Evolutionary conservation across 2,888 invertebrate genomes (phyloP), one percentile per base, ranked within the genome.

Genomic region (Tetragonisca angustula): DNA sequence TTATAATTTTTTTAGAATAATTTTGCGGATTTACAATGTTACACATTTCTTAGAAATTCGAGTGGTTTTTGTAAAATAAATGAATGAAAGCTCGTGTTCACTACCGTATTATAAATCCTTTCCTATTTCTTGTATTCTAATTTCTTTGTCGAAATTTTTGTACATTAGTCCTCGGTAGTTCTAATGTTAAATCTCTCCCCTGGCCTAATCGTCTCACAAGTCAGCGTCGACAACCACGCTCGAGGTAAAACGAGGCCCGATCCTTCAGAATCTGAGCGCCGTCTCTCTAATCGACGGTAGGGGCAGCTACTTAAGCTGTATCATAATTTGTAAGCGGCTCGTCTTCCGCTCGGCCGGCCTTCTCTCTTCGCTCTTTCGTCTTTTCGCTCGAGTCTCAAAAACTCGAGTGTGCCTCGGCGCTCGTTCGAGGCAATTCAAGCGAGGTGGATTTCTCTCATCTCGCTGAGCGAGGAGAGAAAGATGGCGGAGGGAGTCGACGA

Each of bases 291-390:
- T 76, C 54, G 76, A 79, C n/a, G 43, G 11, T 9, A 64, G 43
- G 68, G 43, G 68, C 54, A 64, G 64, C 21, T 64, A 75, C 11
- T 64, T 32, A 21, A 32, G 32, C 75, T 80, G 64, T 49, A 36
- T 71, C 17, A 56, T 76, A 81, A 77, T 77, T 76, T 61, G 36
- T 21, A 32, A 59, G 32, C 65, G 59, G n/a, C 32, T 43, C 67
- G 59, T 27, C 17, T 43, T 43, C 43, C 43, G 43, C 43, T 43
- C 43, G 9, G 13, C 27, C 19, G 32, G n/a, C 59, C 24, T 56
- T 15, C 32, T 27, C 74, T 52, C 17, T 54, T 24, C 54, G 17
- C 76, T 32, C 50, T 43, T 24, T 64, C 61, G 9, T 43, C 43
- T 32, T 50, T 27, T 49, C 56, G 2, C 19, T 15, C 36, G 32